Evolutionary conservation across 1,140 invertebrate genomes (phyloP).

Genomic region (Zaprionus camerounensis): DNA sequence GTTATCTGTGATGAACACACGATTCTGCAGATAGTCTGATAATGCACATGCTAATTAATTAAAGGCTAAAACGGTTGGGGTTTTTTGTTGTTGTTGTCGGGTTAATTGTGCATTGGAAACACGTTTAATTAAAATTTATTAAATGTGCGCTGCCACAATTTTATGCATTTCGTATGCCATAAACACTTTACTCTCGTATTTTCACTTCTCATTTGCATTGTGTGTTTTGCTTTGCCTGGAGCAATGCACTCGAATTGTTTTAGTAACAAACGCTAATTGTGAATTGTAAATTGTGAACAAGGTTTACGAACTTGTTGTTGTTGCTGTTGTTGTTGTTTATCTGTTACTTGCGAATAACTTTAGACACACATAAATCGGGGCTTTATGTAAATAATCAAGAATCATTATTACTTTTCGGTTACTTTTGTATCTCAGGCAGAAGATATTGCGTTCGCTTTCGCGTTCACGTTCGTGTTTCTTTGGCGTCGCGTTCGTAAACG

Average conservation of each 20-base stretch:
- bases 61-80: conserved; percentile 8
- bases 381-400: conserved; percentile 3
- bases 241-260: conserved; percentile 40
- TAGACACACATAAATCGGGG: conserved; percentile 1
- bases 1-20: neutral
- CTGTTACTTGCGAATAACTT: neutral
- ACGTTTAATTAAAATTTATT: conserved; percentile 79
- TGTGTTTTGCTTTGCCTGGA: conserved; percentile 37
- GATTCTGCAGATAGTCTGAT: neutral
- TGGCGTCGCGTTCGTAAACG: conserved; percentile 7
- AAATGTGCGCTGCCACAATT: conserved; percentile 70
- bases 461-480: conserved; percentile 10
- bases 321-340: conserved; percentile 1
- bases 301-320: conserved; percentile 15
- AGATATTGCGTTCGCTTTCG: neutral
- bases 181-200: conserved; percentile 2
- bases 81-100: conserved; percentile 24
- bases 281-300: conserved; percentile 21
- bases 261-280: conserved; percentile 36
- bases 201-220: conserved; percentile 52
- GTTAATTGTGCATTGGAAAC: conserved; percentile 71
- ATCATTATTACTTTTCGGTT: conserved; percentile 11
- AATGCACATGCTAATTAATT: conserved; percentile 53
- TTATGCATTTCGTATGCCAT: conserved; percentile 30
- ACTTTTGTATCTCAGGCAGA: neutral